Percentiles rank a stretch among this genome's conserved stretches.
These are phyloP conservation scores for Drosophila sturtevanti DNA, from an alignment of 1,140 invertebrate genomes.

Conservation along the genomic window DNA sequence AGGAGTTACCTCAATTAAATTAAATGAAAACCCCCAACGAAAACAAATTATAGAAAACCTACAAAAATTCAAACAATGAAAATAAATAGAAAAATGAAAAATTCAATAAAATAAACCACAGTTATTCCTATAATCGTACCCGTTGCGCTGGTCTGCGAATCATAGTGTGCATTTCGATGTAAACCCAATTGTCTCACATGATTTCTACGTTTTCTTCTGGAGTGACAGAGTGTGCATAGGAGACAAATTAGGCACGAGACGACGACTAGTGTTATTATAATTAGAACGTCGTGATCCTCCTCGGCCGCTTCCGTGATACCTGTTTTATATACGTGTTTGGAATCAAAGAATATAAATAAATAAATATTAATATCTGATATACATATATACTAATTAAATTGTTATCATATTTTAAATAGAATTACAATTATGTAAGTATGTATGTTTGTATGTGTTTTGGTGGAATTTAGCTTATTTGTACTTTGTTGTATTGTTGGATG, in stretches of 20 bases:
- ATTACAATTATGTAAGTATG: slow-evolving; percentile 26
- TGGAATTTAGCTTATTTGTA: slow-evolving; percentile 30
- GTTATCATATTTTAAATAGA: neutral
- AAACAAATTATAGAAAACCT: slow-evolving; percentile 64
- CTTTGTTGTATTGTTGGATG: slow-evolving; percentile 22
- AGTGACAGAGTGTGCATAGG: slow-evolving; percentile 83
- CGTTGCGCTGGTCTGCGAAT: slow-evolving; percentile 82
- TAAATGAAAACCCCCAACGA: slow-evolving; percentile 20
- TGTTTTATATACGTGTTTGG: slow-evolving; percentile 49
- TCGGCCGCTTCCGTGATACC: slow-evolving; percentile 83
- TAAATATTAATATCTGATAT: neutral
- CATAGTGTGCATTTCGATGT: slow-evolving; percentile 82
- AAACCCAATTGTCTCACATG: slow-evolving; percentile 79
- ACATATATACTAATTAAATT: neutral
- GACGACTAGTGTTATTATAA: slow-evolving; percentile 83
- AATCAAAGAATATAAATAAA: slow-evolving; percentile 27
- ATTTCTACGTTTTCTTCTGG: slow-evolving; percentile 83
- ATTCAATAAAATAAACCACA: neutral
- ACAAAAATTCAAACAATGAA: neutral
- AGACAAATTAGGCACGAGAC: slow-evolving; percentile 83
- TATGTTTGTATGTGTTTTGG: slow-evolving; percentile 4
- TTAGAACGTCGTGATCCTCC: slow-evolving; percentile 84
- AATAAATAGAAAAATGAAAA: slow-evolving; percentile 2
- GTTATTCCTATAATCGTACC: slow-evolving; percentile 42
- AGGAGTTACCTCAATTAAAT: slow-evolving; percentile 46